A percentile compares a stretch with the other conserved stretches of the same genome.
Conservation (phyloP, 1,140 invertebrate species). For the Scylla paramamosain region DNA sequence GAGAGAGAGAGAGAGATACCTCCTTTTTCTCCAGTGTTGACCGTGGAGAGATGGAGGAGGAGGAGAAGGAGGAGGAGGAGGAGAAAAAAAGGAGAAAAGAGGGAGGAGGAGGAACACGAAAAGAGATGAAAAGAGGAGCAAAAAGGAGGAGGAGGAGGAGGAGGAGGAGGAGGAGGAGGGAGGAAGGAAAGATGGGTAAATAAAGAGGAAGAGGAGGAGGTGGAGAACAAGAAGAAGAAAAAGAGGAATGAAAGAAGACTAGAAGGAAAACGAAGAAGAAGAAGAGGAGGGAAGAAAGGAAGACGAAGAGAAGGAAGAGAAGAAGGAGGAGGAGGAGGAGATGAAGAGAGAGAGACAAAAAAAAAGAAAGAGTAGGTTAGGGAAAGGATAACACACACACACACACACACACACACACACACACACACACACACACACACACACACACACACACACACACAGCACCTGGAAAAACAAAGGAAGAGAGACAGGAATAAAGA, state of each 20-base stretch:
- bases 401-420: constrained; percentile 27
- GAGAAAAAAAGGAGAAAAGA: too few species aligned
- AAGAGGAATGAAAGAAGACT: neutral
- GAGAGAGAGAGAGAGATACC: too few species aligned
- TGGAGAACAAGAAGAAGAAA: too few species aligned
- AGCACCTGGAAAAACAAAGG: neutral
- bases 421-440: constrained; percentile 35
- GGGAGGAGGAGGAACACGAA: too few species aligned
- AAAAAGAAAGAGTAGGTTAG: neutral
- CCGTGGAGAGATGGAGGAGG: neutral
- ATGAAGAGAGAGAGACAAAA: neutral
- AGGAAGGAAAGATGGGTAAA: too few species aligned
- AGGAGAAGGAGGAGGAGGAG: neutral
- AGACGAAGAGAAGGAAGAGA: neutral
- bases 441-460: constrained; percentile 28
- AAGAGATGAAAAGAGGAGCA: too few species aligned
- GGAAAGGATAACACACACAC: neutral
- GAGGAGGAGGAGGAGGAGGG: too few species aligned
- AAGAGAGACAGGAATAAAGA: neutral
- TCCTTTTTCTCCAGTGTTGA: too few species aligned
- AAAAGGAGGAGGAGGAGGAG: neutral
- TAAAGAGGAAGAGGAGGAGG: neutral
- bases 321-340: neutral
- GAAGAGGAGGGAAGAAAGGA: neutral
- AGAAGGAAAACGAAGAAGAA: neutral